Conservation (phyloP, 1,140 invertebrate species). For the Idris sp. region DNA sequence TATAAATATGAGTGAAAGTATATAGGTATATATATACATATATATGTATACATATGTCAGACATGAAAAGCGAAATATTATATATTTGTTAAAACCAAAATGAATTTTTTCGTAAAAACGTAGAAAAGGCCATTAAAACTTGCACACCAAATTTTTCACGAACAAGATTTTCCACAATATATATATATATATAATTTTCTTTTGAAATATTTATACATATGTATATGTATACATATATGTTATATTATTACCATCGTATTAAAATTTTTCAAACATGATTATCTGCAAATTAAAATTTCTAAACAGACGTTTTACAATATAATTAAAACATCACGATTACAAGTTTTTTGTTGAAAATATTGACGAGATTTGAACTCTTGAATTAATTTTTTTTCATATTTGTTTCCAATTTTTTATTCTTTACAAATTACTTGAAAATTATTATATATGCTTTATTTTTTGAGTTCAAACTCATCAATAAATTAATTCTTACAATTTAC, state of each 20-base stretch:
- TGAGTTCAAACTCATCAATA: no score
- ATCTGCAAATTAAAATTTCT: constrained; percentile 7
- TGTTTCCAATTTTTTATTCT: no score
- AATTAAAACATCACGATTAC: constrained; percentile 11
- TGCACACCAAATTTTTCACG: constrained; percentile 18
- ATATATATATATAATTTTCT: constrained; percentile 20
- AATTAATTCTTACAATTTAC: no score
- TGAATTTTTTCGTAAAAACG: constrained; percentile 44
- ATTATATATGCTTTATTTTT: no score
- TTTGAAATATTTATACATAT: constrained; percentile 36
- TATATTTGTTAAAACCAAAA: constrained; percentile 22
- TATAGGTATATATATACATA: constrained; percentile 29
- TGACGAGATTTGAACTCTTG: no score
- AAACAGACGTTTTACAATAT: not conserved
- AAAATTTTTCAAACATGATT: constrained; percentile 3
- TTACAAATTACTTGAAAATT: no score
- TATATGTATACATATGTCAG: no score
- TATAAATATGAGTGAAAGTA: constrained; percentile 15
- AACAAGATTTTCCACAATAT: constrained; percentile 24
- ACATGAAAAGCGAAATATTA: constrained; percentile 27
- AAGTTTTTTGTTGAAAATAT: no score
- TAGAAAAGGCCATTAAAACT: constrained; percentile 47
- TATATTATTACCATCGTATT: constrained; percentile 34
- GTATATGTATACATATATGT: no score
- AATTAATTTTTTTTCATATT: no score